Percentiles rank a stretch among this genome's conserved stretches.
Evolutionary conservation across 2,888 invertebrate species (phyloP).

Genomic region (Apodemia duryi): DNA sequence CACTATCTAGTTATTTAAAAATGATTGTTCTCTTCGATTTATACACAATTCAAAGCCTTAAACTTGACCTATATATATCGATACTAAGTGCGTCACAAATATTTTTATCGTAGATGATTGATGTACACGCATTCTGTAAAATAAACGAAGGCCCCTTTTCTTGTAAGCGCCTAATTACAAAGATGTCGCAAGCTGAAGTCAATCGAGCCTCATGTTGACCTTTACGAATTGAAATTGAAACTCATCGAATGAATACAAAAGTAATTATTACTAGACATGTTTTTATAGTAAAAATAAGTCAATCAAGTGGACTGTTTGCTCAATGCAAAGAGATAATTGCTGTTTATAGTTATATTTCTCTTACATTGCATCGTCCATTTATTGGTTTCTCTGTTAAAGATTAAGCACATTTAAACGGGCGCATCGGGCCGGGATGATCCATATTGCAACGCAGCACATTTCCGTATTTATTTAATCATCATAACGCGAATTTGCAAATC

Average conservation of each 20-base stretch:
- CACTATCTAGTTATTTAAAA: no score
- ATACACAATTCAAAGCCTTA: no score
- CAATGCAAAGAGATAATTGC: no score
- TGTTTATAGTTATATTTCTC: no score
- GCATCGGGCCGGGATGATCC: no score
- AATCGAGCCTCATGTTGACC: background rate
- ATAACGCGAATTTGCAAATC: no score
- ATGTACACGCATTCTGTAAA: conserved; percentile 1
- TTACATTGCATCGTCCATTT: no score
- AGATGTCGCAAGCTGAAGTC: background rate
- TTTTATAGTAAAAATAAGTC: background rate
- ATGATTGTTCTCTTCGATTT: no score
- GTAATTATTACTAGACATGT: background rate
- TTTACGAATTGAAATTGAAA: background rate
- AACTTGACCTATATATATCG: background rate
- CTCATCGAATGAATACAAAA: background rate
- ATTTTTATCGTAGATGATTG: background rate
- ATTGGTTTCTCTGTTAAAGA: no score
- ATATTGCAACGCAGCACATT: no score
- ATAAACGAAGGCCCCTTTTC: conserved; percentile 4
- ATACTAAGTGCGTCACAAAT: background rate
- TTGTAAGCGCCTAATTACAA: background rate
- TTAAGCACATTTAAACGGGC: no score
- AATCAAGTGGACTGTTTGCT: background rate
- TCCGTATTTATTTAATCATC: no score